phyloP scores from a whole-genome alignment of 1,140 invertebrate genomes.

The Psilanteris sp. region DNA sequence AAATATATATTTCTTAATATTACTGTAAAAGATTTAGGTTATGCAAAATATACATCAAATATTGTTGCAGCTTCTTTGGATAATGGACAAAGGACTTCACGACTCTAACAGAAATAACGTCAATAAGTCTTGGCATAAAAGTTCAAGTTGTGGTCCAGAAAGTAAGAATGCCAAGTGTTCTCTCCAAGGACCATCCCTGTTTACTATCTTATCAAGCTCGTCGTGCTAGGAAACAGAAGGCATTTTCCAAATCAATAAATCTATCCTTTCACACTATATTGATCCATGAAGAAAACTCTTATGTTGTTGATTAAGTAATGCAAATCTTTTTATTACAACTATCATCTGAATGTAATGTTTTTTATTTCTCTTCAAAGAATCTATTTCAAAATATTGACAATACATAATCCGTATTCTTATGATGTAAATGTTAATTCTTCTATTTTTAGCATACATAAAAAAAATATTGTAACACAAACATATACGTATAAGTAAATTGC shows the following conservation, averaged over 20 bases:
- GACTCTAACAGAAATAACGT: slow-evolving; percentile 10
- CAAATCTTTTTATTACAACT: slow-evolving; percentile 3
- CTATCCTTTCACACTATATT: slow-evolving; percentile 37
- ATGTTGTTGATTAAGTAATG: slow-evolving; percentile 18
- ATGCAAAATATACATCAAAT: too few relatives aligned
- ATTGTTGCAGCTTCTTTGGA: slow-evolving; percentile 7
- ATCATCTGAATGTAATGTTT: too few relatives aligned
- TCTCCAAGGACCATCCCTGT: slow-evolving; percentile 24
- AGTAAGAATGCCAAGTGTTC: slow-evolving; percentile 27
- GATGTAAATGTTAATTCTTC: too few relatives aligned
- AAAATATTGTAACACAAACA: too few relatives aligned
- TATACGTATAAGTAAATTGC: too few relatives aligned
- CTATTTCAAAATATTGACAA: too few relatives aligned
- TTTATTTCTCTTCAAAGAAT: too few relatives aligned
- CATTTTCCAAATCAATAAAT: slow-evolving; percentile 51
- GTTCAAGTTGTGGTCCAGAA: slow-evolving; percentile 22
- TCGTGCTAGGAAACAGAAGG: slow-evolving; percentile 34
- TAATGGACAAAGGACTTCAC: slow-evolving; percentile 8
- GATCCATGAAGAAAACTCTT: slow-evolving; percentile 37
- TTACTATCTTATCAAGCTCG: slow-evolving; percentile 51
- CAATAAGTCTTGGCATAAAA: slow-evolving; percentile 26
- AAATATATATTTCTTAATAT: too few relatives aligned
- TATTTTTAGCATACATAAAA: too few relatives aligned
- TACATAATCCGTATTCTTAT: too few relatives aligned
- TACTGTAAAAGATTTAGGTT: too few relatives aligned